Evolutionary conservation across 2,888 invertebrate species (phyloP).

Genomic region (Zelleria hepariella): DNA sequence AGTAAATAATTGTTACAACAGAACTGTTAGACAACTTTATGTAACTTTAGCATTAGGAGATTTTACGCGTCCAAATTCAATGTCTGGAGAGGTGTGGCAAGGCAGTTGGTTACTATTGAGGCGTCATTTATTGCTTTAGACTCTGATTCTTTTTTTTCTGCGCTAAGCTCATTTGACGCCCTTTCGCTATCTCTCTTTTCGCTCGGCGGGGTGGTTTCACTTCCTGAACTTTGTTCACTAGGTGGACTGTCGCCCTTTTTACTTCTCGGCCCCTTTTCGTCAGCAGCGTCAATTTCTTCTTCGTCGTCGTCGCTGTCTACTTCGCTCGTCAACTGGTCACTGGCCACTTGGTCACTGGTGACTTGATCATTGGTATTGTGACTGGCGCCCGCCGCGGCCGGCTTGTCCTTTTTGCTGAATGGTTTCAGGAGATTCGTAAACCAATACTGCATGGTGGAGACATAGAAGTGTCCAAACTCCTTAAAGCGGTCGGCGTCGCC

Average conservation of each 20-base stretch:
- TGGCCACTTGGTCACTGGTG: too few relatives aligned
- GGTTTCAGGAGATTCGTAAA: slow-evolving; percentile 25
- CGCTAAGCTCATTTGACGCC: too few relatives aligned
- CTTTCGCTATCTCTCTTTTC: too few relatives aligned
- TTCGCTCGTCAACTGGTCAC: too few relatives aligned
- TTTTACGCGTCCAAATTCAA: not conserved
- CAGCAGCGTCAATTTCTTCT: not conserved
- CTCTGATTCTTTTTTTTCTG: too few relatives aligned
- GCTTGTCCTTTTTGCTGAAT: not conserved
- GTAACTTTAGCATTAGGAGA: not conserved
- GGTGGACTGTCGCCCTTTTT: not conserved
- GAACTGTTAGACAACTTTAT: not conserved
- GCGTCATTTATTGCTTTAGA: not conserved
- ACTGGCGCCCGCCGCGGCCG: not conserved
- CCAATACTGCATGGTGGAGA: slow-evolving; percentile 32
- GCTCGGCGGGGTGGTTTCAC: not conserved
- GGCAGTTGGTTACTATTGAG: not conserved
- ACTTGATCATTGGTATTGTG: too few relatives aligned
- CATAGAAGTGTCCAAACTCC: slow-evolving; percentile 41
- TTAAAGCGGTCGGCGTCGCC: slow-evolving; percentile 30
- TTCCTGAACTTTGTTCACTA: not conserved
- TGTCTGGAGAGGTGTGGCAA: not conserved
- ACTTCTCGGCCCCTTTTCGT: too few relatives aligned
- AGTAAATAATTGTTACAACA: too few relatives aligned
- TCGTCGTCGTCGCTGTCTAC: not conserved